Evolutionary conservation across 2,888 invertebrate species (phyloP).

Genomic region (Epinotia demarniana): DNA sequence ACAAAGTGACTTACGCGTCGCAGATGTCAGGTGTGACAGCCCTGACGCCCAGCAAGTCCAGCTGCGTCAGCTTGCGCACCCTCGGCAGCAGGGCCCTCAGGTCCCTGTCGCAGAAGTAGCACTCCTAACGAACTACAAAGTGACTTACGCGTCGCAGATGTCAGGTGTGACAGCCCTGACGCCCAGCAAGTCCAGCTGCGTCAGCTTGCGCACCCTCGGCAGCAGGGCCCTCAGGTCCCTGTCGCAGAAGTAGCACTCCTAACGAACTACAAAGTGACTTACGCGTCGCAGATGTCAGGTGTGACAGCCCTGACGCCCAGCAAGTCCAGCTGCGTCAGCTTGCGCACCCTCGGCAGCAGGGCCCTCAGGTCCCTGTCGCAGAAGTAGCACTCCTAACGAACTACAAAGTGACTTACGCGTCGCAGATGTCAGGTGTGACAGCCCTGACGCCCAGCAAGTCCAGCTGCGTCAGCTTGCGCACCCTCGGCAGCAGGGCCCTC

Average conservation of each 20-base stretch:
- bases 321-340: constrained; percentile 92
- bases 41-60: constrained; percentile 93
- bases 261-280: constrained; percentile 55
- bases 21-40: constrained; percentile 90
- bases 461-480: constrained; percentile 90
- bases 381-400: constrained; percentile 58
- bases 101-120: constrained; percentile 88
- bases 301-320: constrained; percentile 92
- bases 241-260: constrained; percentile 84
- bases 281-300: constrained; percentile 88
- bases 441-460: constrained; percentile 93
- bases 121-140: neutral
- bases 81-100: constrained; percentile 88
- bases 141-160: constrained; percentile 87
- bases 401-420: constrained; percentile 78
- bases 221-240: constrained; percentile 90
- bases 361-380: constrained; percentile 91
- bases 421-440: constrained; percentile 89
- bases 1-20: constrained; percentile 80
- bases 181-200: constrained; percentile 94
- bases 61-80: constrained; percentile 89
- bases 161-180: constrained; percentile 90
- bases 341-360: constrained; percentile 87
- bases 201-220: constrained; percentile 87
- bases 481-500: constrained; percentile 87